These are phyloP conservation scores for Taenaris catops DNA, from an alignment of 2,888 invertebrate species.

Conservation along the genomic window DNA sequence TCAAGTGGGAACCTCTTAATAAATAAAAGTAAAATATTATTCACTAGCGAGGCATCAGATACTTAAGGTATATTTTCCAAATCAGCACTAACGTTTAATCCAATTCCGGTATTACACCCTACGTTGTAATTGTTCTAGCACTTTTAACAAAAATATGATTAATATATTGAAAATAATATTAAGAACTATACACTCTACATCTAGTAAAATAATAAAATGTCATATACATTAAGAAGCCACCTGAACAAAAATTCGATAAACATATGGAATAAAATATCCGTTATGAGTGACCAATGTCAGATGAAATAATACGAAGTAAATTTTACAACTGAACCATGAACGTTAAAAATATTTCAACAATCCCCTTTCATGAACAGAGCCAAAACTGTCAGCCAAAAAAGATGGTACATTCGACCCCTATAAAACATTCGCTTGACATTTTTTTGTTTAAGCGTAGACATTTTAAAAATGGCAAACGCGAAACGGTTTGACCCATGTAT, in stretches of 20 bases:
- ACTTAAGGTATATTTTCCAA: no score
- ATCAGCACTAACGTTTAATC: no score
- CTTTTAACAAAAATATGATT: no score
- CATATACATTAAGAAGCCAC: not conserved
- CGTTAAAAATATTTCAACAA: conserved; percentile 19
- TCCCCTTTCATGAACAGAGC: conserved; percentile 8
- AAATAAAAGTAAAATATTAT: no score
- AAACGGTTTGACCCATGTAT: not conserved
- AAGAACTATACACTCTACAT: no score
- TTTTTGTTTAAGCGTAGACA: conserved; percentile 6
- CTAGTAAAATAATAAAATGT: no score
- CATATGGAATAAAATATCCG: conserved; percentile 9
- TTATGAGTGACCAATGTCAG: conserved; percentile 9
- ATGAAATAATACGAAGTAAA: conserved; percentile 15
- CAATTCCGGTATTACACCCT: no score
- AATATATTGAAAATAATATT: no score
- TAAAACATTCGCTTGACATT: conserved; percentile 8
- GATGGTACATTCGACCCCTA: conserved; percentile 4
- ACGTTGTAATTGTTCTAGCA: no score
- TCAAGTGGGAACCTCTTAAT: no score
- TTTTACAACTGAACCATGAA: conserved; percentile 8
- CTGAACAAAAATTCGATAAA: conserved; percentile 6
- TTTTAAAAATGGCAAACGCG: not conserved
- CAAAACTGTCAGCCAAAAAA: conserved; percentile 7
- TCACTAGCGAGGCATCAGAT: no score